Percentiles rank a stretch among this genome's conserved stretches.
These are phyloP conservation scores for Alentia gelatinosa DNA, from an alignment of 2,888 invertebrate genomes.

Conservation along the genomic window DNA sequence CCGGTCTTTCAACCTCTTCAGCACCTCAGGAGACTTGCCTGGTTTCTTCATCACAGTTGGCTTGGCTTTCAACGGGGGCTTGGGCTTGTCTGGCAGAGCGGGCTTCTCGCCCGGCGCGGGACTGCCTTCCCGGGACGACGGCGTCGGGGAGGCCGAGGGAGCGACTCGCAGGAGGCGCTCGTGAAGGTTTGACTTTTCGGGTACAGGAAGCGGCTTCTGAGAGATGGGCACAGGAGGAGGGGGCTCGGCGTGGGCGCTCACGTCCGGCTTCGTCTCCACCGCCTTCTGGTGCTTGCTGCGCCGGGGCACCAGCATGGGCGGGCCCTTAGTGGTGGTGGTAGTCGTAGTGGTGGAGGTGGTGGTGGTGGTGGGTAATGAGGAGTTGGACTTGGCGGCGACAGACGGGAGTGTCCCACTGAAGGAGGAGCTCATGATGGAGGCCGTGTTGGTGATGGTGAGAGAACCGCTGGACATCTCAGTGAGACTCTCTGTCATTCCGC, in stretches of 20 bases:
- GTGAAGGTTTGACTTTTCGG: background rate
- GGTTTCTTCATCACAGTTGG: constrained; percentile 88
- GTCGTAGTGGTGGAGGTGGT: background rate
- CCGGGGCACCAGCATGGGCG: constrained; percentile 38
- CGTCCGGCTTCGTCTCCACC: background rate
- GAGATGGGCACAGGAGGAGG: background rate
- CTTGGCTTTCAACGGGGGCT: constrained; percentile 84
- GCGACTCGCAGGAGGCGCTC: constrained; percentile 79
- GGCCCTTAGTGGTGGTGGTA: background rate
- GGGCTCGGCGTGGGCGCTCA: background rate
- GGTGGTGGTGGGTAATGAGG: background rate
- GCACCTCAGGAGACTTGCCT: constrained; percentile 57
- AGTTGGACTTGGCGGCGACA: background rate
- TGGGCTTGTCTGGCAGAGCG: constrained; percentile 74
- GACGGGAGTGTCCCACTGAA: constrained; percentile 21
- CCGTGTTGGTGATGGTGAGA: background rate
- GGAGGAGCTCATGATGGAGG: constrained; percentile 32
- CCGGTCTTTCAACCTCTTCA: constrained; percentile 52
- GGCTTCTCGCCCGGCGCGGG: constrained; percentile 45
- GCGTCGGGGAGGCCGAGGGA: constrained; percentile 74
- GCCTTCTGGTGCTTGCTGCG: constrained; percentile 10
- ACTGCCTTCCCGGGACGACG: background rate
- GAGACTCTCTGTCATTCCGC: constrained; percentile 13
- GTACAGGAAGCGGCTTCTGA: constrained; percentile 16
- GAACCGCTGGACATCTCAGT: background rate